phyloP scores from a whole-genome alignment of 2,113 vertebrate genomes.

The Oncorhynchus tshawytscha region DNA sequence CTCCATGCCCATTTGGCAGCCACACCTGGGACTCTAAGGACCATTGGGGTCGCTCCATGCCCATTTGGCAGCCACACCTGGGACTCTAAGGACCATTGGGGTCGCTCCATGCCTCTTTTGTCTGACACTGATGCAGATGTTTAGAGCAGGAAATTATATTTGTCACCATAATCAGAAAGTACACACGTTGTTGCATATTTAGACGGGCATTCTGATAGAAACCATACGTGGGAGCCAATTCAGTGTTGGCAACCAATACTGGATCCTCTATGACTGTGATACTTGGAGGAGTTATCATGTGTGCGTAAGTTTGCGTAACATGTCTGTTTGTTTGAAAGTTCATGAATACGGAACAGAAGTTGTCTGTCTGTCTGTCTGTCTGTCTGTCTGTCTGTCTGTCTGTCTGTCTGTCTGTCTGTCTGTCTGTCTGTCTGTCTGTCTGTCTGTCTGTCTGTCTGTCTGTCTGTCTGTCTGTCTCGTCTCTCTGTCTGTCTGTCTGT shows the following conservation, averaged over 20 bases:
- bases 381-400: neutral
- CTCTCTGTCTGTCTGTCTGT: neutral
- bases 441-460: neutral
- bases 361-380: neutral
- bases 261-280: neutral
- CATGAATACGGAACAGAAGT: neutral
- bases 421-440: neutral
- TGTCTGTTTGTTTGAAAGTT: neutral
- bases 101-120: constrained; percentile 55
- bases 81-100: constrained; percentile 53
- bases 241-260: neutral
- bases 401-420: neutral
- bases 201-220: neutral
- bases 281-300: no score
- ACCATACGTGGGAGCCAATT: neutral
- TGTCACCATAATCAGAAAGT: constrained; percentile 56
- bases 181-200: constrained; percentile 26
- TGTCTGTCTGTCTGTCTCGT: neutral
- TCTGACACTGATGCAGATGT: constrained; percentile 72
- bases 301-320: neutral
- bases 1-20: no score
- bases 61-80: no score
- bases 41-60: no score
- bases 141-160: constrained; percentile 74
- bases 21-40: no score